phyloP scores from a whole-genome alignment of 2,888 invertebrate genomes.

The Argyra leucocephala region DNA sequence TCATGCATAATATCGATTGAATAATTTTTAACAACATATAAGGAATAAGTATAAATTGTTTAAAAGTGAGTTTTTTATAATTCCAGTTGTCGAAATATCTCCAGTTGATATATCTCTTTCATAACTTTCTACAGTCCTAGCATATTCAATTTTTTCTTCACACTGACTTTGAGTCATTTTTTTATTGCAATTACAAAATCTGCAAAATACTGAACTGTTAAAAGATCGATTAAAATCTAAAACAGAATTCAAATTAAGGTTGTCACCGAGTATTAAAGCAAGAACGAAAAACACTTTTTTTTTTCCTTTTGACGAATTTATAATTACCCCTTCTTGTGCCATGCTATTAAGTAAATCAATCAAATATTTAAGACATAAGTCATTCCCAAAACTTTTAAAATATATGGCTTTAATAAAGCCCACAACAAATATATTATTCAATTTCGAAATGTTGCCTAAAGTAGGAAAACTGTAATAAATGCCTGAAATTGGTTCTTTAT shows the following conservation, averaged over 20 bases:
- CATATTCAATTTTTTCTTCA: neutral
- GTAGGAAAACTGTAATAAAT: neutral
- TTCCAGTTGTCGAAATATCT: neutral
- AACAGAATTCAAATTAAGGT: neutral
- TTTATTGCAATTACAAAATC: neutral
- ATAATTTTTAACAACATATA: constrained; percentile 11
- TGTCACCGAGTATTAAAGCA: neutral
- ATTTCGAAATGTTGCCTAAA: neutral
- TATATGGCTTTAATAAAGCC: neutral
- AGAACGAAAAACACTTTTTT: neutral
- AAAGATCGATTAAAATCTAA: neutral
- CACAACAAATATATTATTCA: neutral
- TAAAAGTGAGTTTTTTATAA: neutral
- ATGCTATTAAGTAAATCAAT: neutral
- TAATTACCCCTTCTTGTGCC: neutral
- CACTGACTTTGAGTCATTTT: neutral
- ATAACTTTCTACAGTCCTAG: neutral
- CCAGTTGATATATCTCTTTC: neutral
- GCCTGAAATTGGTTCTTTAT: neutral
- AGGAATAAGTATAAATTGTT: constrained; percentile 7
- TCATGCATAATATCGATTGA: constrained; percentile 12
- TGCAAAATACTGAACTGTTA: neutral
- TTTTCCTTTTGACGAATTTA: neutral
- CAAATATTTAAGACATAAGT: neutral
- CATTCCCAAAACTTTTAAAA: neutral